These are phyloP conservation scores for Amniataba percoides DNA, from an alignment of 2,797 vertebrate species.

Conservation along the genomic window DNA sequence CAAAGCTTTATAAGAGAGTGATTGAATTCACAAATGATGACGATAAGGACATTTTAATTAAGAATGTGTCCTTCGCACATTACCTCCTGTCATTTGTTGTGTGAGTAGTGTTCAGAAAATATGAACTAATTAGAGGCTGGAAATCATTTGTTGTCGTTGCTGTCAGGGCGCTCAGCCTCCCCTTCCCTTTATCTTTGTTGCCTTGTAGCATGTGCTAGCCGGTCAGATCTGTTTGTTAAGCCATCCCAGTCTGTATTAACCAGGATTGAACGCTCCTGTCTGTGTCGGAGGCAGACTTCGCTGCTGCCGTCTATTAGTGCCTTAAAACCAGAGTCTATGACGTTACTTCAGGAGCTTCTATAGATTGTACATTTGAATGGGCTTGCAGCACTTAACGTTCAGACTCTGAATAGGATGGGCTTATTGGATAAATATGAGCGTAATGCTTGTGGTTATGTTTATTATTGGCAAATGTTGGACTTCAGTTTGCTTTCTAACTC, in stretches of 20 bases:
- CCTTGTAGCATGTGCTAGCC: conserved; percentile 93
- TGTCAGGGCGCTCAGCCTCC: conserved; percentile 41
- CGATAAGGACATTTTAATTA: conserved; percentile 69
- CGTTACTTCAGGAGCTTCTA: conserved; percentile 86
- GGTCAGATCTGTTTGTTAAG: conserved; percentile 91
- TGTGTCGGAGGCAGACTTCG: conserved; percentile 86
- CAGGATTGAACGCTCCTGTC: conserved; percentile 82
- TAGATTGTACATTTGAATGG: conserved; percentile 87
- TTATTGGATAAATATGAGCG: conserved; percentile 46
- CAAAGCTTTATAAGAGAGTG: conserved; percentile 85
- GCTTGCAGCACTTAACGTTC: conserved; percentile 96
- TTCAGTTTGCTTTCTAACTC: conserved; percentile 72
- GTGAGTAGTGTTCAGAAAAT: conserved; percentile 84
- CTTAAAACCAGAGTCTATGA: conserved; percentile 90
- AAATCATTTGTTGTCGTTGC: conserved; percentile 38
- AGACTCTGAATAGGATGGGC: conserved; percentile 74
- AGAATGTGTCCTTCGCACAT: conserved; percentile 95
- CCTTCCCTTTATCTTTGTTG: conserved; percentile 90
- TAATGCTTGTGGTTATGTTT: conserved; percentile 47
- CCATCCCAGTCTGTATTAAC: conserved; percentile 89
- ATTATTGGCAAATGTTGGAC: conserved; percentile 52
- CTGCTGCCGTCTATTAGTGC: conserved; percentile 93
- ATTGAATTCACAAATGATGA: conserved; percentile 37
- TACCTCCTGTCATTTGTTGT: conserved; percentile 92
- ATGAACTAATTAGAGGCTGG: conserved; percentile 62